Conservation (phyloP, 2,888 invertebrate genomes). For the Conops quadrifasciatus region DNA sequence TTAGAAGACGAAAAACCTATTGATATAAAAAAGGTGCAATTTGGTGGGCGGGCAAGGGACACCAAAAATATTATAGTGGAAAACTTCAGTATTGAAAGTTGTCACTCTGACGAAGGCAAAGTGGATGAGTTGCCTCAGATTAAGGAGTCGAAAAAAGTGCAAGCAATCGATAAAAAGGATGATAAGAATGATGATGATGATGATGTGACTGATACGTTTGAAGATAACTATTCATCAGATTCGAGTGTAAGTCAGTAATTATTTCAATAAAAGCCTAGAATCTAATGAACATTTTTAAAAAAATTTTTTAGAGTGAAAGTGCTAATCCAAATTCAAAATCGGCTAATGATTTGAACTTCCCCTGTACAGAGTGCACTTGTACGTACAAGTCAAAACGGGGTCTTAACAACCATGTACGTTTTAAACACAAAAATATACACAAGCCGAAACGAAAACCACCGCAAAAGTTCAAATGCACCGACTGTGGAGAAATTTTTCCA, state of each 20-base stretch:
- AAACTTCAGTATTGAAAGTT: constrained; percentile 14
- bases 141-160: not conserved
- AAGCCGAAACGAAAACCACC: constrained; percentile 17
- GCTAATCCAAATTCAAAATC: not conserved
- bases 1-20: constrained; percentile 38
- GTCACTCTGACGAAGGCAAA: not conserved
- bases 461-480: constrained; percentile 46
- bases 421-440: constrained; percentile 42
- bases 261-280: not conserved
- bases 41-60: not conserved
- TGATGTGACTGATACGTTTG: constrained; percentile 26
- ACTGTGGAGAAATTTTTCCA: constrained; percentile 54
- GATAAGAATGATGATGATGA: constrained; percentile 32
- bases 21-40: constrained; percentile 36
- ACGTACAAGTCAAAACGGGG: constrained; percentile 53
- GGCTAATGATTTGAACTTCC: not conserved
- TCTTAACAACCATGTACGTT: constrained; percentile 52
- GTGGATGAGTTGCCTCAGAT: not conserved
- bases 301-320: constrained; percentile 16
- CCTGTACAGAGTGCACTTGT: constrained; percentile 46
- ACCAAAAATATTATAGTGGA: constrained; percentile 22
- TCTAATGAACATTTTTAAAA: not conserved
- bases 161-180: not conserved
- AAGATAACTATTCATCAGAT: not conserved
- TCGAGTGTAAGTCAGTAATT: constrained; percentile 3